Conservation (phyloP, 2,888 invertebrate species). For the Drosophila falleni region DNA sequence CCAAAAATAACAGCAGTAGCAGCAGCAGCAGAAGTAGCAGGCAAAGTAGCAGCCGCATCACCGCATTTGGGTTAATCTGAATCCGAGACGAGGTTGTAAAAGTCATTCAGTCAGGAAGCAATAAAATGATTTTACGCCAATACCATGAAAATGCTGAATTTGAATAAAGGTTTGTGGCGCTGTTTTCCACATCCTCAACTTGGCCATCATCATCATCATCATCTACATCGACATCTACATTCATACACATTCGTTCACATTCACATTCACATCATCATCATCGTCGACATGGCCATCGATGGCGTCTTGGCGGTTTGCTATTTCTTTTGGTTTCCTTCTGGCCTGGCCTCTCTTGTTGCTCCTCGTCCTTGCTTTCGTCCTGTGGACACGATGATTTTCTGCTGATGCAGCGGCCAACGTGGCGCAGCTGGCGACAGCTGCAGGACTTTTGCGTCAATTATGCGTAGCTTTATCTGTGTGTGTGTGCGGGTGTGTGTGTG, state of each 20-base stretch:
- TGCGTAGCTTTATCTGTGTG: constrained; percentile 40
- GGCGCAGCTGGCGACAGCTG: constrained; percentile 75
- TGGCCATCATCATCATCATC: constrained; percentile 30
- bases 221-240: background rate
- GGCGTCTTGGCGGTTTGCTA: constrained; percentile 62
- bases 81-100: constrained; percentile 74
- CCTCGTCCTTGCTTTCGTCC: background rate
- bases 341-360: background rate
- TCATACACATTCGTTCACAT: constrained; percentile 14
- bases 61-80: constrained; percentile 75
- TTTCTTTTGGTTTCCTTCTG: constrained; percentile 26
- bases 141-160: constrained; percentile 80
- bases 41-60: constrained; percentile 34
- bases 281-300: constrained; percentile 53
- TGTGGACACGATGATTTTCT: constrained; percentile 52
- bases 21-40: constrained; percentile 22
- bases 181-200: constrained; percentile 46
- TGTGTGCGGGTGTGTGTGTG: too few relatives aligned
- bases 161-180: constrained; percentile 74
- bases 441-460: constrained; percentile 71
- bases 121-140: constrained; percentile 80
- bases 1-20: constrained; percentile 30
- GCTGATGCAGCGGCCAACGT: constrained; percentile 70
- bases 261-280: constrained; percentile 18
- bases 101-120: constrained; percentile 79